phyloP scores from a whole-genome alignment of 2,113 vertebrate genomes.

The Myodes glareolus region DNA sequence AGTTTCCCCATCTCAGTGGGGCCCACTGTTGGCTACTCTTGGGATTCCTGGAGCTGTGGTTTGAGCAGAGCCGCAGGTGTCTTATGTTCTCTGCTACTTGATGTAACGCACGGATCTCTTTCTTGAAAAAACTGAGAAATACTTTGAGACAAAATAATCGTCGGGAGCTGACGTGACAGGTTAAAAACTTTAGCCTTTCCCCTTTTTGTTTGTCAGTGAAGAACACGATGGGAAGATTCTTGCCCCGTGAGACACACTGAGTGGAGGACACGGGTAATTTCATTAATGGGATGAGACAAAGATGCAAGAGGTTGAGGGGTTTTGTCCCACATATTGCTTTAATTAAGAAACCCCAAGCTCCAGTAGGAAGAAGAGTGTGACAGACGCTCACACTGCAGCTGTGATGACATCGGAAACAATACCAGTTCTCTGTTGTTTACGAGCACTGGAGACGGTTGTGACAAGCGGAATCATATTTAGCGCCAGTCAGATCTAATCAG shows the following conservation, averaged over 20 bases:
- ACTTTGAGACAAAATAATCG: not conserved
- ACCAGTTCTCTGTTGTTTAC: not conserved
- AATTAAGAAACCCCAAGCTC: not conserved
- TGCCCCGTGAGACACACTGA: not conserved
- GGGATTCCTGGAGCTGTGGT: not conserved
- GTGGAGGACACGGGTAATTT: not conserved
- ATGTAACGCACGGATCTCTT: not conserved
- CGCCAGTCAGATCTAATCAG: not conserved
- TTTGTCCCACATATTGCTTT: not conserved
- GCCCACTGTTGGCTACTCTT: not conserved
- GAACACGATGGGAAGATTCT: not conserved
- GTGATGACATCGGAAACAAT: not conserved
- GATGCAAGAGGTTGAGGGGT: not conserved
- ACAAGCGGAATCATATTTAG: constrained; percentile 2
- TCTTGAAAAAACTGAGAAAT: constrained; percentile 28
- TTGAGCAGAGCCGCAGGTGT: not conserved
- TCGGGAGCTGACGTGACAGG: not conserved
- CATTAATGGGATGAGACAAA: not conserved
- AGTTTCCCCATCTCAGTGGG: not conserved
- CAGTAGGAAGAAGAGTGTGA: not conserved
- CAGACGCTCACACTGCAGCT: not conserved
- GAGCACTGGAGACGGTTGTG: not conserved
- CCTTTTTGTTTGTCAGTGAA: not conserved
- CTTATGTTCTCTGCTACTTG: not conserved
- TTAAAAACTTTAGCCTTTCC: not conserved